These are phyloP conservation scores for Epicampocera succincta DNA, from an alignment of 2,888 invertebrate species.

Conservation along the genomic window DNA sequence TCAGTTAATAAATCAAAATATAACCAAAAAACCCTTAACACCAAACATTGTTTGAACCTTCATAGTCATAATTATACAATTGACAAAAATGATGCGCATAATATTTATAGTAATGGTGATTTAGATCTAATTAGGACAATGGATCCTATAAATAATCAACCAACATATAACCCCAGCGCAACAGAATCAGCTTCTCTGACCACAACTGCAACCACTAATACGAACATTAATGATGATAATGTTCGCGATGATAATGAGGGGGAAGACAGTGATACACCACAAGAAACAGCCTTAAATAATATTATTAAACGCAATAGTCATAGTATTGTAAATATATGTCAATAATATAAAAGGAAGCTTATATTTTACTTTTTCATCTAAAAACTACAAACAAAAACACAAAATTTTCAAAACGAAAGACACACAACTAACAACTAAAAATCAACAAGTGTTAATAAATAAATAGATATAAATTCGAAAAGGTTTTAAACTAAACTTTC, in stretches of 20 bases:
- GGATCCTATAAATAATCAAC: constrained; percentile 69
- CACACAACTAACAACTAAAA: constrained; percentile 4
- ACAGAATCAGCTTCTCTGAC: constrained; percentile 55
- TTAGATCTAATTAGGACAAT: constrained; percentile 43
- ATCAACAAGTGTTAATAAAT: constrained; percentile 11
- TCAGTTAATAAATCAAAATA: constrained; percentile 25
- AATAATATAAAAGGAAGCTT: constrained; percentile 67
- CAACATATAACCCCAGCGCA: constrained; percentile 49
- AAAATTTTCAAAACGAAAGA: background rate
- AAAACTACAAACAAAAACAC: constrained; percentile 34
- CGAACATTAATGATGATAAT: constrained; percentile 23
- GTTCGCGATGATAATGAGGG: constrained; percentile 10
- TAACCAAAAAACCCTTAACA: constrained; percentile 19
- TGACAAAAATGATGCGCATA: constrained; percentile 17
- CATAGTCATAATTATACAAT: constrained; percentile 36
- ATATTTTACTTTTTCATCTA: constrained; percentile 22
- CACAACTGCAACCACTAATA: constrained; percentile 36
- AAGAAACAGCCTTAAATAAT: constrained; percentile 68
- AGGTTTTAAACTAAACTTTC: constrained; percentile 29
- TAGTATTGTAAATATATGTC: constrained; percentile 72
- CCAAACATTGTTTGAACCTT: constrained; percentile 31
- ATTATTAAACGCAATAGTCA: constrained; percentile 71
- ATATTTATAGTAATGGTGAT: constrained; percentile 38
- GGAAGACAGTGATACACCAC: constrained; percentile 51
- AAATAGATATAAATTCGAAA: constrained; percentile 22